Conservation (phyloP, 1,140 invertebrate genomes). For the Periplaneta americana region DNA sequence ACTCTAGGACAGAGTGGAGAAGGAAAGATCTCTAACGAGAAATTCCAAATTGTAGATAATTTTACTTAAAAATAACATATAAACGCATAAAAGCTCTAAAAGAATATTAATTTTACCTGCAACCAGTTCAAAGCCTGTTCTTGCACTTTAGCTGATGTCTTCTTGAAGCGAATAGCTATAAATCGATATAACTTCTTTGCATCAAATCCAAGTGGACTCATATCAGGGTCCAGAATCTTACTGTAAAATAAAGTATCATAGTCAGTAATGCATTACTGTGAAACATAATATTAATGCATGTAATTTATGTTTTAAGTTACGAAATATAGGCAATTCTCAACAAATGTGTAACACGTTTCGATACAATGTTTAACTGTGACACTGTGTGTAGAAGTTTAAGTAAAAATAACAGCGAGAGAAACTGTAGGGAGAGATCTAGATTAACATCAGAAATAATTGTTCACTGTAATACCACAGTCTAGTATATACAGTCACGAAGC, state of each 20-base stretch:
- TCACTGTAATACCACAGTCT: no score
- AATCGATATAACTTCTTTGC: slow-evolving; percentile 94
- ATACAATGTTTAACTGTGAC: no score
- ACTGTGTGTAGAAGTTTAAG: no score
- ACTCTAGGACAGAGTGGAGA: no score
- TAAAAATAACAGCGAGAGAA: no score
- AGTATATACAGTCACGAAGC: no score
- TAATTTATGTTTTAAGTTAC: background rate
- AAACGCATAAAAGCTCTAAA: no score
- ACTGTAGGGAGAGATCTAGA: no score
- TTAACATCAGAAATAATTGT: no score
- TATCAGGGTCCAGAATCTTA: slow-evolving; percentile 94
- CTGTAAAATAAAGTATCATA: slow-evolving; percentile 40
- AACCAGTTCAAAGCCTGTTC: slow-evolving; percentile 93
- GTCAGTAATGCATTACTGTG: background rate
- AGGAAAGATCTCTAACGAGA: no score
- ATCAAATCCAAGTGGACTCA: slow-evolving; percentile 91
- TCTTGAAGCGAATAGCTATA: slow-evolving; percentile 79
- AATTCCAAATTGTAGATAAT: no score
- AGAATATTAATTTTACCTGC: slow-evolving; percentile 74
- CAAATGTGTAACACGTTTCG: background rate
- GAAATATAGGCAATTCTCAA: background rate
- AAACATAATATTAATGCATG: background rate
- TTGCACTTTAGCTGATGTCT: slow-evolving; percentile 80
- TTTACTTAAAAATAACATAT: no score